Evolutionary conservation across 2,113 vertebrate genomes (phyloP).

Genomic region (Bos indicus): DNA sequence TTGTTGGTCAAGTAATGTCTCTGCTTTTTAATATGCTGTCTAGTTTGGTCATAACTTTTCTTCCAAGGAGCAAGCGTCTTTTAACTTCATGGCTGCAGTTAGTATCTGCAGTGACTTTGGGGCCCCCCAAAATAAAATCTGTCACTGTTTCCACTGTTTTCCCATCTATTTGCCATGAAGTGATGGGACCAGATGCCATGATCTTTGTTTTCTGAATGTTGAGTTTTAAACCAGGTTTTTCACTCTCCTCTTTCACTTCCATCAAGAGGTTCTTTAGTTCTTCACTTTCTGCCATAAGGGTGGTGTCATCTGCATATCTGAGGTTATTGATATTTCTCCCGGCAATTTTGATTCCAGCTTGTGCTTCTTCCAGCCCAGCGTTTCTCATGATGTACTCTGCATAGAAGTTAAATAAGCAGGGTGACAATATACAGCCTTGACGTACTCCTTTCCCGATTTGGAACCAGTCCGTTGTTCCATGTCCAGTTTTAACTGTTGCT

Average conservation of each 20-base stretch:
- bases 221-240: background rate
- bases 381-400: background rate
- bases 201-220: background rate
- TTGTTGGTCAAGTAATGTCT: background rate
- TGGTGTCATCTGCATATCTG: background rate
- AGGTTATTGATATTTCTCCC: background rate
- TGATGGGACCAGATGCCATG: background rate
- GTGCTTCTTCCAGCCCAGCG: background rate
- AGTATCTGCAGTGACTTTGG: background rate
- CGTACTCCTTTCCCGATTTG: accelerated
- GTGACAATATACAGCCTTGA: background rate
- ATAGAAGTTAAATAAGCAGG: background rate
- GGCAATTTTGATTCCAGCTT: background rate
- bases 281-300: background rate
- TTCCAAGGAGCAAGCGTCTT: background rate
- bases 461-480: background rate
- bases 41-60: background rate
- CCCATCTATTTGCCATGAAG: background rate
- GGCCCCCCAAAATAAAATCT: accelerated
- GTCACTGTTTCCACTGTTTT: background rate
- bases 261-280: background rate
- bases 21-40: background rate
- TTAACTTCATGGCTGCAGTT: background rate
- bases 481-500: background rate
- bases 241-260: background rate